Base-by-base conservation (phyloP, 2,797 vertebrate species). In the Catharus ustulatus region DNA sequence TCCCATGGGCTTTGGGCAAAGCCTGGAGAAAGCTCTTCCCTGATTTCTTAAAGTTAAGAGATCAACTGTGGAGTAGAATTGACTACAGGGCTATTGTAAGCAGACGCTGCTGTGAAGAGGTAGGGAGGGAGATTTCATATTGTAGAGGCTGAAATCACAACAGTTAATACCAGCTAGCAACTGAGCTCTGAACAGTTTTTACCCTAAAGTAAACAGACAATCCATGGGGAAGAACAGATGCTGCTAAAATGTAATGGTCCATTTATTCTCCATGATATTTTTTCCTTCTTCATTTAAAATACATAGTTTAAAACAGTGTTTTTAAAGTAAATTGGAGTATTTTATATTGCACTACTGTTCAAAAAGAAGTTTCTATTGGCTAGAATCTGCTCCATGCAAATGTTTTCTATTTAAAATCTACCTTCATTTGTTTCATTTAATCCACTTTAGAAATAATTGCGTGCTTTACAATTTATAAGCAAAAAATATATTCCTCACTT, bases 21-120 rank as follows among this genome's bases (percentile, higher is more conserved):
- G 98, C 97, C 85, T 99, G 99, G 99, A 98, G 98, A 97, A 99
- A 98, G 90, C 96, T 97, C 67, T 99, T 99, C 93, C 98, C 98
- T 46, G 91, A 96, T 93, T 99, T 99, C 96, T 97, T 99, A 83
- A 98, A 98, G 94, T 97, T 98, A 96, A 98, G 98, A 95, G 99
- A 99, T 97, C 96, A 98, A 19, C 98, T 99, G 51, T 99, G 99
- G 99, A 98, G 98, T 77, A 99, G 98, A 93, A 98, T 99, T 75
- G 97, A 98, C 94, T 99, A 98, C 97, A 98, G 99, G 96, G 99
- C 99, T 81, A 98, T 98, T 73, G 99, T 99, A 94, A 99, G 99
- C 98, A 98, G 98, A 92, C 98, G 98, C 94, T 99, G 99, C 97
- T 99, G 99, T 95, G 99, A 99, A 92, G 98, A 99, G 99, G 99